Evolutionary conservation across 2,113 vertebrate genomes (phyloP), one percentile per base, ranked within the genome.

Genomic region (Serilophus lunatus): DNA sequence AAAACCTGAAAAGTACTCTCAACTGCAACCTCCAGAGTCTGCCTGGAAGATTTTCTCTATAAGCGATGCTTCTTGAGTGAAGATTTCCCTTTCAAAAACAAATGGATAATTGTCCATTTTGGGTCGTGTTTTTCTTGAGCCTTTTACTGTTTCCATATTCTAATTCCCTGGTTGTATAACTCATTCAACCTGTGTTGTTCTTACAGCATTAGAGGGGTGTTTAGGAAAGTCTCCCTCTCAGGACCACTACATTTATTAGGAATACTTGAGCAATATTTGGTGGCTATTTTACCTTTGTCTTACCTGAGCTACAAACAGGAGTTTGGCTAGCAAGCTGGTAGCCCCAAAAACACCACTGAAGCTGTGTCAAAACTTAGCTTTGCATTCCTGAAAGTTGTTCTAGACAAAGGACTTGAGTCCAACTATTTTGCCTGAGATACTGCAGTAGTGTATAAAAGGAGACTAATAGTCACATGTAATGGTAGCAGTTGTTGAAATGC

Each of bases 201-300:
- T 49, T 31, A 49, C 4, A 66, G 7, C 4, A 50, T 44, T 69
- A 42, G 17, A 40, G 8, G 2, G 49, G 47, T 33, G 2, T 29
- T 69, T 57, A 61, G 18, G 40, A 33, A 3, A 50, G 13, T 33
- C 1, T 65, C 12, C 7, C 8, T 6, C 0, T 50, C 25, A 75
- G 13, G 28, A 36, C 29, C 26, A 56, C 24, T 33, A 11, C 1
- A 18, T 23, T 60, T 65, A 6, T 65, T 56, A 84, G 23, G 17
- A 76, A 44, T 42, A 56, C 25, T 24, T 79, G 19, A 40, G 7
- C 14, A 53, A 28, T 47, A 42, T 57, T 66, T 49, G 0, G 2
- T 53, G 53, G 6, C 6, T 84, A 5, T 77, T 81, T 68, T 57
- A 36, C 4, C 11, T 88, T 57, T 85, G 2, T 20, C 36, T 53